Evolutionary conservation across 2,797 vertebrate species (phyloP), one percentile per base, ranked within the genome.

Genomic region (Malurus splendens): DNA sequence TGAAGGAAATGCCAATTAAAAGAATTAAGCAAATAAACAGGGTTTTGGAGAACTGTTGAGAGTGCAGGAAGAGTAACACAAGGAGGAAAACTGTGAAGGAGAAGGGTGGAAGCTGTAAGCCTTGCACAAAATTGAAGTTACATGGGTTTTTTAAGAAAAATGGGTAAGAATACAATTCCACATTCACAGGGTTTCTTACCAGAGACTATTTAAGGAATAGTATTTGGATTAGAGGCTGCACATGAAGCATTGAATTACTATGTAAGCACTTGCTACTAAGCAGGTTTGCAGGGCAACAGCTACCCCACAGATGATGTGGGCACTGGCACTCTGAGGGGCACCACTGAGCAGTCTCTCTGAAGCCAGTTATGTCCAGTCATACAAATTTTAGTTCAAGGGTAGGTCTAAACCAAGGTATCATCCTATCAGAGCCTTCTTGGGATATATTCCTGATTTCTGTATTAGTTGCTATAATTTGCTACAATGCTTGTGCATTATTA

Each of bases 311-410:
- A 10, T 5, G 16, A 17, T 2, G 1, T n/a, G 60, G 42, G 62
- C 18, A 18, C 1, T 0, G 5, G n/a, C 22, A 24, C 7, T 22
- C 33, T 0, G 2, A 78, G 27, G 15, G 64, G 19, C 39, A 64
- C 54, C 61, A 64, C 39, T 12, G 28, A 56, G 39, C 25, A 36
- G 38, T 0, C 17, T 36, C 70, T 77, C 59, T 45, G 32, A 23
- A 51, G 36, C 32, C 55, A 50, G 4, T 18, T 50, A 68, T 0
- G 0, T 16, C 44, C 42, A 44, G 10, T 32, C 52, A 7, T 18
- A 45, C 0, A 4, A 47, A 41, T 45, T 60, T 59, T 39, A 45
- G 45, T 82, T 56, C 32, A 57, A 61, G 23, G n/a, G 36, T 3
- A 71, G 12, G 32, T 51, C 39, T 77, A 62, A 87, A 39, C 24